Evolutionary conservation across 1,140 invertebrate genomes (phyloP), one percentile per base, ranked within the genome.

Genomic region (Uloborus diversus): DNA sequence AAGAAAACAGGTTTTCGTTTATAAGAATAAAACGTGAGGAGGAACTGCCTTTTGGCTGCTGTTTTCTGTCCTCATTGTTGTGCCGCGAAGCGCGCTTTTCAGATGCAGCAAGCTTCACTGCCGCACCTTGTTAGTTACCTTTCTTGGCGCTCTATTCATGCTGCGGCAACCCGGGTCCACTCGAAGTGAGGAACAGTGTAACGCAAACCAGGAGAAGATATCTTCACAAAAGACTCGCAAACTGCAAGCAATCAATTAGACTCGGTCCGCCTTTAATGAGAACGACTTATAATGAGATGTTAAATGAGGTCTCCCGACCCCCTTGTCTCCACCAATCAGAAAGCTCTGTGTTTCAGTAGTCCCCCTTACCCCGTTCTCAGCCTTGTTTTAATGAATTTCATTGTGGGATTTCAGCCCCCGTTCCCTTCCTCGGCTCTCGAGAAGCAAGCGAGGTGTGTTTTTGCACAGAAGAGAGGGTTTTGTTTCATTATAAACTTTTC

Each of bases 281-380:
- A 27, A 37, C 47, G 61, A 65, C 73, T 66, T 66, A 78, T 78
- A 78, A 78, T 78, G 73, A 78, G 73, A 78, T 78, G 73, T 78
- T 78, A 78, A 78, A 78, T 78, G 73, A 78, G 73, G 73, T 66
- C 73, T 78, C 62, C 73, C 73, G 42, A 56, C 61, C 73, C 73
- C 51, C 73, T 33, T 28, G 23, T 42, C 73, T 78, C 73, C 73
- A 20, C 73, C 73, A 78, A 78, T 78, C 73, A 78, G 61, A 65
- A 57, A 42, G 25, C 71, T 23, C 56, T 30, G 7, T 62, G 27
- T 20, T 47, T 9, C n/a, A n/a, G n/a, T n/a, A n/a, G n/a, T 28
- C 17, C 14, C 14, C 7, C 69, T 37, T 32, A 27, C 35, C 37
- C 13, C 28, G 17, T 32, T 51, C 33, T 28, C 28, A n/a, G 53